Percentiles rank a stretch among this genome's conserved stretches.
phyloP scores from a whole-genome alignment of 2,888 invertebrate genomes.

The Parochlus steinenii region DNA sequence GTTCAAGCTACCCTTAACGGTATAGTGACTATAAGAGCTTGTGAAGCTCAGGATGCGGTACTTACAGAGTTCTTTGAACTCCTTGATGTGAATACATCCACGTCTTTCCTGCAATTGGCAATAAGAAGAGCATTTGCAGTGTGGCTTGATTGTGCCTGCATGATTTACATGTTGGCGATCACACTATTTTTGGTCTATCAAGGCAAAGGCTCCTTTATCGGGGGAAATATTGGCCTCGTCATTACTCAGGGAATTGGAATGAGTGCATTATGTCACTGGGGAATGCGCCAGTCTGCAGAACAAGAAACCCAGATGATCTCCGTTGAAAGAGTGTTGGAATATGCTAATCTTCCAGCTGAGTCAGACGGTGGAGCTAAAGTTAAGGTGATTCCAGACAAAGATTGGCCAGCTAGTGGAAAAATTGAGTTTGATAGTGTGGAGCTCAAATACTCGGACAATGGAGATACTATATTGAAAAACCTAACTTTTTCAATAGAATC shows the following conservation, averaged over 20 bases:
- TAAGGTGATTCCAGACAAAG: slow-evolving; percentile 21
- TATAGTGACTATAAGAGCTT: slow-evolving; percentile 57
- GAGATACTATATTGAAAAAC: slow-evolving; percentile 54
- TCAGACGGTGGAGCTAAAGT: slow-evolving; percentile 16
- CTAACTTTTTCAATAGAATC: slow-evolving; percentile 40
- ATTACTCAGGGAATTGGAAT: slow-evolving; percentile 54
- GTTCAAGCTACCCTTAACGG: slow-evolving; percentile 60
- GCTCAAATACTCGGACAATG: slow-evolving; percentile 50
- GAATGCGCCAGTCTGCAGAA: slow-evolving; percentile 74
- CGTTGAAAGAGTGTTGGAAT: slow-evolving; percentile 75
- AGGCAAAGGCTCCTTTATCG: slow-evolving; percentile 33
- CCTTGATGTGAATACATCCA: slow-evolving; percentile 50
- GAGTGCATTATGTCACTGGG: slow-evolving; percentile 65
- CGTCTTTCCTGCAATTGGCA: slow-evolving; percentile 70
- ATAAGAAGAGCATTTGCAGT: slow-evolving; percentile 86
- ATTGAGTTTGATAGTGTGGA: slow-evolving; percentile 48
- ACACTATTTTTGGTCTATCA: slow-evolving; percentile 68
- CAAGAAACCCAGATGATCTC: slow-evolving; percentile 67
- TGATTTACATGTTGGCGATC: slow-evolving; percentile 68
- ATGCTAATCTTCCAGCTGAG: slow-evolving; percentile 50
- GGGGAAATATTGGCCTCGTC: slow-evolving; percentile 53
- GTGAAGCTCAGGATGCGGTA: slow-evolving; percentile 44
- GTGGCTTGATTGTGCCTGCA: slow-evolving; percentile 78
- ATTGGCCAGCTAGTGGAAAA: slow-evolving; percentile 54
- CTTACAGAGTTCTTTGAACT: slow-evolving; percentile 43